Evolutionary conservation across 2,888 invertebrate species (phyloP).

Genomic region (Melangyna quadrimaculata): DNA sequence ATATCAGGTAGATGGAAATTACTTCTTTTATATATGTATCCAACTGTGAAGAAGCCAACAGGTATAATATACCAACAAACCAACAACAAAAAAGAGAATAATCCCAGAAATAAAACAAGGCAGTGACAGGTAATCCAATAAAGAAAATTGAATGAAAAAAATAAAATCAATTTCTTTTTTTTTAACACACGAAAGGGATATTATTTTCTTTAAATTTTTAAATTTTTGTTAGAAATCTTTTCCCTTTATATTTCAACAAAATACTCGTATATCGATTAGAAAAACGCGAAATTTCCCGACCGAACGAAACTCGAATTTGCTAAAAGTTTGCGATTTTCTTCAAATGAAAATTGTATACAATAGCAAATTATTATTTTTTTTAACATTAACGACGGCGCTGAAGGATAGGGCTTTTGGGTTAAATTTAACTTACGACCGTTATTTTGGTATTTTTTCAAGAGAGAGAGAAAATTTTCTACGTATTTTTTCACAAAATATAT

Average conservation of each 20-base stretch:
- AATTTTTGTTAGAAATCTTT: constrained; percentile 14
- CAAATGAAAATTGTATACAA: constrained; percentile 53
- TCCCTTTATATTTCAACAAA: neutral
- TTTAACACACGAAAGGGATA: neutral
- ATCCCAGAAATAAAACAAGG: constrained; percentile 52
- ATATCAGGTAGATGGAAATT: constrained; percentile 47
- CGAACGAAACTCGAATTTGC: constrained; percentile 49
- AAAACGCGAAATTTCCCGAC: constrained; percentile 19
- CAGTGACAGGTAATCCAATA: constrained; percentile 38
- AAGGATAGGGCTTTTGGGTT: constrained; percentile 34
- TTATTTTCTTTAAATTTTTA: neutral
- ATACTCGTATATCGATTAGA: neutral
- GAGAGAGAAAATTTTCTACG: neutral
- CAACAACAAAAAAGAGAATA: constrained; percentile 13
- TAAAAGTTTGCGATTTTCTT: constrained; percentile 58
- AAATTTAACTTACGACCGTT: neutral
- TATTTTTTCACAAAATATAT: neutral
- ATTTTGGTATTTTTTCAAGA: neutral
- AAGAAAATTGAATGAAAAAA: neutral
- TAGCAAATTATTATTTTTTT: constrained; percentile 41
- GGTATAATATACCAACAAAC: too few species aligned
- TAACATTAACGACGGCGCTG: constrained; percentile 10
- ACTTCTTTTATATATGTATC: constrained; percentile 38
- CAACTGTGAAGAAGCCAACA: constrained; percentile 49
- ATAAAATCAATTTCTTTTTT: constrained; percentile 5